Evolutionary conservation across 2,113 vertebrate genomes (phyloP).

Genomic region (Oophaga pumilio): DNA sequence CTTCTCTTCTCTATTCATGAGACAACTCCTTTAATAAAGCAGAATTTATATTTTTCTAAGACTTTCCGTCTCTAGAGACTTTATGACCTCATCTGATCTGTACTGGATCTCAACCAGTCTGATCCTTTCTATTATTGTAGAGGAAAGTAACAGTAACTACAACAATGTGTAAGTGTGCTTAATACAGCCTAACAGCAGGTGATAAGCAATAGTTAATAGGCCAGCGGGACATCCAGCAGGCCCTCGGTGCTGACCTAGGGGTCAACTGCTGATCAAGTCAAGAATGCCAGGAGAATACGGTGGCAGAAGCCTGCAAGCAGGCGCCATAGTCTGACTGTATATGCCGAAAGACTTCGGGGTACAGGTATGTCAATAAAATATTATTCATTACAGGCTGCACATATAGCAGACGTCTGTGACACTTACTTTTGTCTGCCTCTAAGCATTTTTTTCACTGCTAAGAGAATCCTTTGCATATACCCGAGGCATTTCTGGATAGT

Average conservation of each 20-base stretch:
- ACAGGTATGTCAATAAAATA: not conserved
- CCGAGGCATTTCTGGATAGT: not conserved
- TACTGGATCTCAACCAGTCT: not conserved
- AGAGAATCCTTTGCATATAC: not conserved
- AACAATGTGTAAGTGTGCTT: constrained; percentile 5
- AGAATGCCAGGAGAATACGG: constrained; percentile 29
- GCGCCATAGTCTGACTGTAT: not conserved
- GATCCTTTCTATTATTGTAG: not conserved
- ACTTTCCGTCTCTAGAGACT: not conserved
- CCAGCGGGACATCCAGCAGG: constrained; percentile 12
- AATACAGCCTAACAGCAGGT: constrained; percentile 33
- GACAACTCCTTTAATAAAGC: not conserved
- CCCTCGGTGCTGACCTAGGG: not conserved
- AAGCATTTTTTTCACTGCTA: not conserved
- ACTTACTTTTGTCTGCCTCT: not conserved
- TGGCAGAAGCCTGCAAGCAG: not conserved
- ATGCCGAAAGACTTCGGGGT: not conserved
- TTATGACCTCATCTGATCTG: constrained; percentile 17
- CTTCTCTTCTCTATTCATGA: not conserved
- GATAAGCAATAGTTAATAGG: constrained; percentile 16
- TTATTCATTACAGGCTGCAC: not conserved
- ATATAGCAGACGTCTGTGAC: too few relatives aligned
- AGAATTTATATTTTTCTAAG: not conserved
- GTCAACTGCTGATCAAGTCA: constrained; percentile 9
- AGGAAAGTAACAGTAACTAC: constrained; percentile 28